Evolutionary conservation across 2,888 invertebrate species (phyloP).

Genomic region (Furcula furcula): DNA sequence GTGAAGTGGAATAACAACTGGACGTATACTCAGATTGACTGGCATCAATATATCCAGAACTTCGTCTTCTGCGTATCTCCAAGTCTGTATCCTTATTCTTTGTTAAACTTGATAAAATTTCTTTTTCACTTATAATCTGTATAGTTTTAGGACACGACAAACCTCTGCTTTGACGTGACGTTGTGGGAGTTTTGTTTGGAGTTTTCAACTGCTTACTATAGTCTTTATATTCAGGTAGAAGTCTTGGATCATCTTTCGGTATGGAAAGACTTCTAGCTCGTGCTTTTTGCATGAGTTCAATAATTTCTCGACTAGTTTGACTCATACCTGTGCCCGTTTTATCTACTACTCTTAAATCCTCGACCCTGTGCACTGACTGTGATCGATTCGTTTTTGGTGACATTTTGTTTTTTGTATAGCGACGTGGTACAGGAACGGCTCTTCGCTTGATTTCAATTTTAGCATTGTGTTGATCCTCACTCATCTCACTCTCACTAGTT

Average conservation of each 20-base stretch:
- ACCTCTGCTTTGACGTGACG: constrained; percentile 58
- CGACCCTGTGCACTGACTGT: constrained; percentile 78
- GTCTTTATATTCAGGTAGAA: constrained; percentile 55
- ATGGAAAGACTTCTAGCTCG: constrained; percentile 75
- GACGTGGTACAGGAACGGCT: constrained; percentile 64
- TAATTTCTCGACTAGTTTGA: constrained; percentile 72
- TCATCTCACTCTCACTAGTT: constrained; percentile 82
- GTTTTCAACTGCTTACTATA: constrained; percentile 76
- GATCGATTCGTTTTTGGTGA: constrained; percentile 77
- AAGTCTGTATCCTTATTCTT: constrained; percentile 53
- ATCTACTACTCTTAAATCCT: constrained; percentile 54
- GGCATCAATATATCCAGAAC: constrained; percentile 74
- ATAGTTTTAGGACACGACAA: constrained; percentile 79
- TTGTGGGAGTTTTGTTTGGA: constrained; percentile 73
- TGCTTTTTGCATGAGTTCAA: constrained; percentile 74
- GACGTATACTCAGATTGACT: constrained; percentile 79
- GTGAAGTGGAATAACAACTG: constrained; percentile 75
- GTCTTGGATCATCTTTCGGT: constrained; percentile 73
- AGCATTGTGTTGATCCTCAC: constrained; percentile 67
- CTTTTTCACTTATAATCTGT: constrained; percentile 73
- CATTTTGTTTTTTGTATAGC: constrained; percentile 62
- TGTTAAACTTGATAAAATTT: constrained; percentile 80
- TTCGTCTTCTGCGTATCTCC: constrained; percentile 59
- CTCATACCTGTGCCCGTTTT: constrained; percentile 68
- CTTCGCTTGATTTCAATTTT: constrained; percentile 54